phyloP scores from a whole-genome alignment of 2,888 invertebrate species.

The Gymnoscelis rufifasciata region DNA sequence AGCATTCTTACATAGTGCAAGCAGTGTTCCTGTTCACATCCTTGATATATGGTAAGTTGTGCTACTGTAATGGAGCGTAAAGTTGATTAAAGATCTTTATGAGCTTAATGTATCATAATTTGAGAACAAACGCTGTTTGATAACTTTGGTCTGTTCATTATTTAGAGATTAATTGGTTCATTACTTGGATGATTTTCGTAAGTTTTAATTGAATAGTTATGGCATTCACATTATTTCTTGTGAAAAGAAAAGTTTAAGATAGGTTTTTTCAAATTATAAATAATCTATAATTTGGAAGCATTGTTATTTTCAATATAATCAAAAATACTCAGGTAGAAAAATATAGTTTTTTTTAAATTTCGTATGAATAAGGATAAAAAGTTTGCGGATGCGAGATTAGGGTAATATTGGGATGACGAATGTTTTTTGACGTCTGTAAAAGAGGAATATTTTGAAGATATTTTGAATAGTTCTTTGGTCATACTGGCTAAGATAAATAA shows the following conservation, averaged over 20 bases:
- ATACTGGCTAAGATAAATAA: no score
- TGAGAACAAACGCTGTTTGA: slow-evolving; percentile 13
- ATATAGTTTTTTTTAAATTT: no score
- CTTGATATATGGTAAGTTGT: slow-evolving; percentile 68
- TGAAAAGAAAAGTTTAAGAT: neutral
- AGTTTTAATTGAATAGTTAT: neutral
- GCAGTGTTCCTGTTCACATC: slow-evolving; percentile 62
- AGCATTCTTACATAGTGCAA: slow-evolving; percentile 65
- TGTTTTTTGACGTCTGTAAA: no score
- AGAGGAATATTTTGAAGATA: no score
- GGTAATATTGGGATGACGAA: no score
- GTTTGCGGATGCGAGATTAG: no score
- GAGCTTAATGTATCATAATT: slow-evolving; percentile 13
- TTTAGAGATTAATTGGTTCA: neutral
- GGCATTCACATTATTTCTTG: neutral
- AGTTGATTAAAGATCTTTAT: slow-evolving; percentile 32
- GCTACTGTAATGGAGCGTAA: slow-evolving; percentile 33
- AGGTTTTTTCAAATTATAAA: no score
- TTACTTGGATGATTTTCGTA: neutral
- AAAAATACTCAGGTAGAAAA: no score
- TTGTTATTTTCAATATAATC: no score
- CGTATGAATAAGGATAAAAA: no score
- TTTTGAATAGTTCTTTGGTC: no score
- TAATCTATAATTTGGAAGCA: no score
- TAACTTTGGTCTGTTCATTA: neutral